These are phyloP conservation scores for Xiphophorus maculatus DNA, from an alignment of 2,113 vertebrate genomes.

Conservation along the genomic window DNA sequence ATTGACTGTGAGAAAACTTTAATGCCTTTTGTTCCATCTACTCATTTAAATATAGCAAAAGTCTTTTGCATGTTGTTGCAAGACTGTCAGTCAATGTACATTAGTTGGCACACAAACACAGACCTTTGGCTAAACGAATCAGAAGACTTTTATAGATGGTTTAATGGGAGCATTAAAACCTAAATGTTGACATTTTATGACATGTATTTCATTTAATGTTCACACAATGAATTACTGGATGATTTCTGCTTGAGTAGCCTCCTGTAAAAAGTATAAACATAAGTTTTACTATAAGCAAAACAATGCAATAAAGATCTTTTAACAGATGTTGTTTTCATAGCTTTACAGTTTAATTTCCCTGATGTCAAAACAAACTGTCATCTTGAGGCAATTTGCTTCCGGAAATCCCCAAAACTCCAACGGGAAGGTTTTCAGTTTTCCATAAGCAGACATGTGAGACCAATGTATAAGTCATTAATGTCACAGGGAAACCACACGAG, in stretches of 20 bases:
- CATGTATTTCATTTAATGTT: not conserved
- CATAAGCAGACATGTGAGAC: not conserved
- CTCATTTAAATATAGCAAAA: slow-evolving; percentile 10
- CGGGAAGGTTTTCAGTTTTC: not conserved
- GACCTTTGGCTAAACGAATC: not conserved
- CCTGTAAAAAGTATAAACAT: no score
- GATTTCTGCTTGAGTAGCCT: no score
- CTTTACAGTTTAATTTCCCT: no score
- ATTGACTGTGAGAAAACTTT: slow-evolving; percentile 45
- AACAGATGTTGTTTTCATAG: no score
- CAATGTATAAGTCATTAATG: not conserved
- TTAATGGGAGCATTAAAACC: no score
- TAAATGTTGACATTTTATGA: not conserved
- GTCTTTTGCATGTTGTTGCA: not conserved
- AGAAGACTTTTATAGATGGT: not conserved
- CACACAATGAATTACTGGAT: not conserved
- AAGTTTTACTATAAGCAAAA: no score
- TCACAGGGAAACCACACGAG: not conserved
- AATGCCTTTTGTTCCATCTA: slow-evolving; percentile 36
- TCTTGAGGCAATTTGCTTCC: no score
- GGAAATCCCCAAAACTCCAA: not conserved
- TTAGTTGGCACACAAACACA: not conserved
- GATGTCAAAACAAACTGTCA: no score
- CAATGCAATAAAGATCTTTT: no score
- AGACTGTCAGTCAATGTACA: not conserved